These are phyloP conservation scores for Cataglyphis rosenhaueri DNA, from an alignment of 2,888 invertebrate genomes.

Conservation along the genomic window DNA sequence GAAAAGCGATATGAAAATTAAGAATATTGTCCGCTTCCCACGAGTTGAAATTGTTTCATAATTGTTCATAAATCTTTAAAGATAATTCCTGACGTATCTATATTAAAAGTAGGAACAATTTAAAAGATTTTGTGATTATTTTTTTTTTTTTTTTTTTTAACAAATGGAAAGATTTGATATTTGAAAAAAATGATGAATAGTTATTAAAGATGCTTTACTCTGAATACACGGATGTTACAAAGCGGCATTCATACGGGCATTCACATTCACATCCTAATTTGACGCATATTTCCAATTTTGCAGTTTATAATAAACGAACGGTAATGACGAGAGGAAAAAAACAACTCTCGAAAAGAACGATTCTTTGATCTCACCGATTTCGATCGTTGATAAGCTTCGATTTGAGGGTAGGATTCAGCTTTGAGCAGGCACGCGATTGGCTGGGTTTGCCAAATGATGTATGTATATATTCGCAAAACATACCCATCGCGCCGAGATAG, in stretches of 20 bases:
- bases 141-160: background rate
- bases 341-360: background rate
- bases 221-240: background rate
- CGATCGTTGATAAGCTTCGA: conserved; percentile 21
- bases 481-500: conserved; percentile 1
- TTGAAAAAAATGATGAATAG: conserved; percentile 2
- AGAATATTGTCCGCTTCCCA: background rate
- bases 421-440: conserved; percentile 10
- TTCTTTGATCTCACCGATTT: conserved; percentile 35
- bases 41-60: background rate
- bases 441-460: conserved; percentile 41
- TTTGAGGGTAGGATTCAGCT: background rate
- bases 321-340: conserved; percentile 14
- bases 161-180: background rate
- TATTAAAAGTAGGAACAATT: background rate
- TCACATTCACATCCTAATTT: conserved; percentile 12
- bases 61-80: background rate
- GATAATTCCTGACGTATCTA: background rate
- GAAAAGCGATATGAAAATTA: conserved; percentile 5
- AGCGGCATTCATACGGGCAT: background rate
- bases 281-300: conserved; percentile 32
- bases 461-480: conserved; percentile 35
- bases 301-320: conserved; percentile 29
- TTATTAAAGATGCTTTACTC: conserved; percentile 6
- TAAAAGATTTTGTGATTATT: background rate